phyloP scores from a whole-genome alignment of 2,888 invertebrate genomes.

The Horisme vitalbata region DNA sequence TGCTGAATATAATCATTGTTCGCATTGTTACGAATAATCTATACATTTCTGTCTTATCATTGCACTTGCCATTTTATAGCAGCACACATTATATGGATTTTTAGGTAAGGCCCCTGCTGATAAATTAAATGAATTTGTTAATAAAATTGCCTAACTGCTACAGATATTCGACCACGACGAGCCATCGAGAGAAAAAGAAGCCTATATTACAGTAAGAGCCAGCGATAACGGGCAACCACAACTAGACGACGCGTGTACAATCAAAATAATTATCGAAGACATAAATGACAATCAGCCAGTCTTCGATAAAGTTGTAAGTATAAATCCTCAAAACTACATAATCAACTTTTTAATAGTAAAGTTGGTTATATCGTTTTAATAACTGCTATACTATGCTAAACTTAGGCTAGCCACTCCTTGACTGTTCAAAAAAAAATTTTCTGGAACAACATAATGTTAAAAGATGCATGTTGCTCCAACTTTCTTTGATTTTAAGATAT shows the following conservation, averaged over 20 bases:
- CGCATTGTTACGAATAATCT: no score
- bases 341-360: background rate
- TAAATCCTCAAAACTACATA: slow-evolving; percentile 4
- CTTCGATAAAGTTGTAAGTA: slow-evolving; percentile 90
- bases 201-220: slow-evolving; percentile 93
- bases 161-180: slow-evolving; percentile 95
- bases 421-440: background rate
- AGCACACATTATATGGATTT: slow-evolving; percentile 30
- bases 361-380: background rate
- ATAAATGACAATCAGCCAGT: slow-evolving; percentile 95
- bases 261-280: slow-evolving; percentile 94
- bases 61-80: slow-evolving; percentile 13
- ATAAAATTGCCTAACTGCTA: slow-evolving; percentile 27
- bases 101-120: slow-evolving; percentile 37
- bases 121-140: slow-evolving; percentile 9
- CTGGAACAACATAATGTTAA: no score
- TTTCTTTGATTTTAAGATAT: background rate
- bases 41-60: background rate
- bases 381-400: slow-evolving; percentile 11
- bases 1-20: no score
- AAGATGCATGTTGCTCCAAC: no score
- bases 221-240: slow-evolving; percentile 96
- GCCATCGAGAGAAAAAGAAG: slow-evolving; percentile 91
- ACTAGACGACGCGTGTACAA: slow-evolving; percentile 96
- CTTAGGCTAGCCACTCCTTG: slow-evolving; percentile 8